Percentiles rank a stretch among this genome's conserved stretches.
Evolutionary conservation across 2,797 vertebrate genomes (phyloP).

Genomic region (Miopithecus talapoin): DNA sequence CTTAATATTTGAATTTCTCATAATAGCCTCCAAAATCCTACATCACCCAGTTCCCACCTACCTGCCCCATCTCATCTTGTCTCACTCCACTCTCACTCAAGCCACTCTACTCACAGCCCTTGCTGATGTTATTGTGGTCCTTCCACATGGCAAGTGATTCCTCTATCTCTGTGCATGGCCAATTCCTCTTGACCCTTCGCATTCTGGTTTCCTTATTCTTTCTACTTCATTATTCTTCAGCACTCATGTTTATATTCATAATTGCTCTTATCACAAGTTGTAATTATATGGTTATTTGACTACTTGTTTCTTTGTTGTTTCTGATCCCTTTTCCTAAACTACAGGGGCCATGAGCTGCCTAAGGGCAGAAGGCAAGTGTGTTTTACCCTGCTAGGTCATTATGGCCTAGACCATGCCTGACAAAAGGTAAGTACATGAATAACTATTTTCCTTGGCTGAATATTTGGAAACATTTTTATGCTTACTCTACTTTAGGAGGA

Average conservation of each 20-base stretch:
- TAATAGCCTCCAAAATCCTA: not conserved
- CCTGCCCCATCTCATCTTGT: not conserved
- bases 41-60: not conserved
- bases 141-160: not conserved
- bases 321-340: not conserved
- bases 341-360: not conserved
- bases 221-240: not conserved
- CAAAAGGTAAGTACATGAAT: not conserved
- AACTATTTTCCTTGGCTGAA: not conserved
- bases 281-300: not conserved
- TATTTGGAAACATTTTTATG: not conserved
- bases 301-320: not conserved
- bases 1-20: not conserved
- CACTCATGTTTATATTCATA: not conserved
- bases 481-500: not conserved
- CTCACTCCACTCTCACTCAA: not conserved
- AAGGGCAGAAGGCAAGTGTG: not conserved
- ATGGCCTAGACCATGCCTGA: not conserved
- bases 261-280: not conserved
- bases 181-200: not conserved
- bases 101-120: not conserved
- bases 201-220: not conserved
- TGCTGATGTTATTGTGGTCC: fast-evolving
- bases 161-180: not conserved
- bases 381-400: not conserved